Conservation (phyloP, 2,113 vertebrate species). For the Colius striatus region DNA sequence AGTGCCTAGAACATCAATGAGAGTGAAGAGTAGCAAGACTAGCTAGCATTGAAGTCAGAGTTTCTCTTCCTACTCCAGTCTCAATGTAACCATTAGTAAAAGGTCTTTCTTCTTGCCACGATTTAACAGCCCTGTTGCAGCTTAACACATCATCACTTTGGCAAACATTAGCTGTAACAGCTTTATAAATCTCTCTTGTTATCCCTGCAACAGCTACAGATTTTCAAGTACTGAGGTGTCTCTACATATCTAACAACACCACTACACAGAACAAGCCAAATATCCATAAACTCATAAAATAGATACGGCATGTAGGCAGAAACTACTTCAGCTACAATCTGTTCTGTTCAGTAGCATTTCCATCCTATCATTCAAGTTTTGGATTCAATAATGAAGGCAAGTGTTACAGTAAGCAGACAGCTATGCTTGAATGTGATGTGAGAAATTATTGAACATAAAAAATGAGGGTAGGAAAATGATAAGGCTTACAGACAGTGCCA, state of each 20-base stretch:
- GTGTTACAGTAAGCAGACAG: neutral
- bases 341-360: neutral
- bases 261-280: neutral
- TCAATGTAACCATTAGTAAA: neutral
- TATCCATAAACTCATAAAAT: neutral
- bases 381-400: neutral
- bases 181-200: neutral
- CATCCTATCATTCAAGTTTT: neutral
- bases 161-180: neutral
- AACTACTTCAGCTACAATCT: neutral
- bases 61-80: neutral
- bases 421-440: neutral
- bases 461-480: neutral
- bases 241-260: neutral
- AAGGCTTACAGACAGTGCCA: neutral
- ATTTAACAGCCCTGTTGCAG: rapidly evolving
- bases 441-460: neutral
- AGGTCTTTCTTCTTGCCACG: neutral
- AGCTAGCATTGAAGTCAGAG: rapidly evolving
- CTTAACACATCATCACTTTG: neutral
- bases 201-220: neutral
- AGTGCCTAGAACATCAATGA: neutral
- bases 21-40: neutral
- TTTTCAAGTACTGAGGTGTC: neutral
- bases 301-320: neutral